Evolutionary conservation across 2,888 invertebrate species (phyloP), one percentile per base, ranked within the genome.

Genomic region (Tenthredo amoena): DNA sequence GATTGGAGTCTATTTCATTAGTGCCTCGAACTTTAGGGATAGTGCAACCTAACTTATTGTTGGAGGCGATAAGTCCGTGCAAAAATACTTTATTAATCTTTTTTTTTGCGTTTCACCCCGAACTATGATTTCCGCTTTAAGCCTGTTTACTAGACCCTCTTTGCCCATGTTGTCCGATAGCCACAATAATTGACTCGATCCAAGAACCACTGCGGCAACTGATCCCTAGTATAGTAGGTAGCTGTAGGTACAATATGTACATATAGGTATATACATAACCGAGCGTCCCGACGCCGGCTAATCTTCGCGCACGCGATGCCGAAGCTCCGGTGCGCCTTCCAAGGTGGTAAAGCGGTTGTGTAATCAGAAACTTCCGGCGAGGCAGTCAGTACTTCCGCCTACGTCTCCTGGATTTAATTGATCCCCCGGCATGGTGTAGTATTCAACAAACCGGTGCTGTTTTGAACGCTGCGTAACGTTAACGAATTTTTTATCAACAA

Each of bases 281-380:
- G 31, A 50, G 31, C 77, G 18, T 77, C 77, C 76, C 50, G 55
- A 47, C 26, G 62, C 26, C 21, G 40, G 79, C n/a, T 81, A 58
- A 62, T 81, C 62, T 81, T 15, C 31, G 21, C 37, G 37, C 79
- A 81, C 79, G 79, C 79, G 79, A 58, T 58, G 15, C 58, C 37
- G 62, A 77, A 77, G 79, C 62, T 62, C n/a, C 34, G 58, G 62
- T 62, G 12, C 15, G 26, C 37, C 62, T 37, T 40, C 37, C 40
- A 40, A 81, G 79, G 62, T 81, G 62, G 37, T 81, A 40, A 40
- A 62, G 37, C 58, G 79, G 40, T 62, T 18, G 62, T 37, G 79
- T 81, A 81, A 81, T 81, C 79, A 81, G 79, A 81, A 81, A 62
- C 62, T 81, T 81, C 79, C 79, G 79, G 58, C 62, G 18, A 81